Evolutionary conservation across 2,888 invertebrate genomes (phyloP).

Genomic region (Eupeodes latifasciatus): DNA sequence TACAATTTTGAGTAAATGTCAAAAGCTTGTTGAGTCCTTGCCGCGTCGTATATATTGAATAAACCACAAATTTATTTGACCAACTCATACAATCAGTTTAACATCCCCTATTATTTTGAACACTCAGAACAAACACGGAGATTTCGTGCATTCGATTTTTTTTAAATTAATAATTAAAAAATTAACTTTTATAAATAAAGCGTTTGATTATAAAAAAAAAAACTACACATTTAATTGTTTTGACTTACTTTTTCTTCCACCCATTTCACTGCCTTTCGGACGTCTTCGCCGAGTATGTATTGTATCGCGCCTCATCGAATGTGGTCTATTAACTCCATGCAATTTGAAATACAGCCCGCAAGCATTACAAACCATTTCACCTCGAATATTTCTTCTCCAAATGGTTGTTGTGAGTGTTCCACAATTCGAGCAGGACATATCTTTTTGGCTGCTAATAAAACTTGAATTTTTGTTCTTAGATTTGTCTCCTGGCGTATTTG

Average conservation of each 20-base stretch:
- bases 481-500: conserved; percentile 48
- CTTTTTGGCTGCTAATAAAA: conserved; percentile 84
- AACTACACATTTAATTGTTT: no score
- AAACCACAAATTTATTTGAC: no score
- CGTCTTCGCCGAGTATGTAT: conserved; percentile 96
- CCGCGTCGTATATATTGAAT: no score
- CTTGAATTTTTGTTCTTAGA: conserved; percentile 76
- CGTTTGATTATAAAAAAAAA: no score
- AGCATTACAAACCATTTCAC: conserved; percentile 99
- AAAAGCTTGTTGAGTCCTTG: no score
- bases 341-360: conserved; percentile 99
- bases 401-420: conserved; percentile 98
- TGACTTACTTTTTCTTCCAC: conserved; percentile 85
- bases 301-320: conserved; percentile 97
- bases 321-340: conserved; percentile 96
- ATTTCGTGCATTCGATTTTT: no score
- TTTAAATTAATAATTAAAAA: no score
- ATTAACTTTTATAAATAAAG: no score
- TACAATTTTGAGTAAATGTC: no score
- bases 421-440: conserved; percentile 97
- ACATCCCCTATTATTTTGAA: no score
- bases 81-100: no score
- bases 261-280: conserved; percentile 90
- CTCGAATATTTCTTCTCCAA: conserved; percentile 97
- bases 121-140: no score